phyloP scores from a whole-genome alignment of 2,888 invertebrate species.

The Eremobia ochroleuca region DNA sequence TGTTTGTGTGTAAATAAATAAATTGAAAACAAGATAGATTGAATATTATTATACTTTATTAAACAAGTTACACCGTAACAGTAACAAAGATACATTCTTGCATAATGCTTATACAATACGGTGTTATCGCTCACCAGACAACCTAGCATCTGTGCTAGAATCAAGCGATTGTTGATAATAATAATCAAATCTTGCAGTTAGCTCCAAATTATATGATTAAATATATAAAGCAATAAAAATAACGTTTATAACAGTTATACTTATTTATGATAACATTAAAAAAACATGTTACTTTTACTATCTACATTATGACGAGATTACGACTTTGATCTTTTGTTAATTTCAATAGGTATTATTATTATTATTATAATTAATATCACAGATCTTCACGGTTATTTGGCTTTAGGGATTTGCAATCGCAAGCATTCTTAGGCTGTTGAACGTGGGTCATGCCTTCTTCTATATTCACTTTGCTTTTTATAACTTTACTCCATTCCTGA shows the following conservation, averaged over 20 bases:
- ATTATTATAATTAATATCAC: constrained; percentile 62
- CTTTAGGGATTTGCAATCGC: constrained; percentile 74
- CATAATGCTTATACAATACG: background rate
- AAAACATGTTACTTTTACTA: constrained; percentile 5
- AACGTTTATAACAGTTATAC: background rate
- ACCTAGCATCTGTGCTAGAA: background rate
- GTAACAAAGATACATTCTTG: background rate
- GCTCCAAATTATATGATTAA: background rate
- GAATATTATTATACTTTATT: background rate
- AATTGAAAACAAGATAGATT: background rate
- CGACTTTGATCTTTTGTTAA: constrained; percentile 26
- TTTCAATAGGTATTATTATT: constrained; percentile 12
- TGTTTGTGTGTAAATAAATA: no score
- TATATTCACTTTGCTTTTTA: constrained; percentile 86
- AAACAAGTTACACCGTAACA: background rate
- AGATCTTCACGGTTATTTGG: constrained; percentile 79
- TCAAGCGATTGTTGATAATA: background rate
- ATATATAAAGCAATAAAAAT: constrained; percentile 1
- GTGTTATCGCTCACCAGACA: background rate
- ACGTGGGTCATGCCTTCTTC: constrained; percentile 82
- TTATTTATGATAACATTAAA: background rate
- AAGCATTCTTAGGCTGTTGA: constrained; percentile 79
- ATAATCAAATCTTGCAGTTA: background rate
- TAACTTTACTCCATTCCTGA: constrained; percentile 94
- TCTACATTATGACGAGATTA: constrained; percentile 40